Evolutionary conservation across 2,888 invertebrate species (phyloP).

Genomic region (Perizoma affinitatum): DNA sequence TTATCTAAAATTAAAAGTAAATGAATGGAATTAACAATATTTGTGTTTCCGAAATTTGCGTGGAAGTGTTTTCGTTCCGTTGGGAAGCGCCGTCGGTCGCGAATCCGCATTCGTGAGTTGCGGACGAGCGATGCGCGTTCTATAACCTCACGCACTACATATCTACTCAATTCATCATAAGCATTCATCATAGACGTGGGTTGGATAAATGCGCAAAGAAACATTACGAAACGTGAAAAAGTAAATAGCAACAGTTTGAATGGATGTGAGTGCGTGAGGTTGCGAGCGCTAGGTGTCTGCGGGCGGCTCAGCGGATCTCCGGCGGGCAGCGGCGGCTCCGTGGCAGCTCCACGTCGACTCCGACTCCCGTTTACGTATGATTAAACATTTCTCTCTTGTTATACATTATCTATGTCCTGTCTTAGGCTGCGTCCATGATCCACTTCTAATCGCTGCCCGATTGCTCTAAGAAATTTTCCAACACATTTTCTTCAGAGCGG

Average conservation of each 20-base stretch:
- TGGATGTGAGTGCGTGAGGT: slow-evolving; percentile 2
- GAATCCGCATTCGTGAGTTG: slow-evolving; percentile 61
- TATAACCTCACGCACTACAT: slow-evolving; percentile 26
- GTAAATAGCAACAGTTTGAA: no score
- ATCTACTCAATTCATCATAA: not conserved
- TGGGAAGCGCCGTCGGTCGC: slow-evolving; percentile 48
- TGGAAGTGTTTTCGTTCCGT: slow-evolving; percentile 32
- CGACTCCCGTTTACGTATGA: slow-evolving; percentile 16
- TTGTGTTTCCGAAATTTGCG: not conserved
- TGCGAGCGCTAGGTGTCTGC: slow-evolving; percentile 23
- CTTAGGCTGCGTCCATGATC: slow-evolving; percentile 10
- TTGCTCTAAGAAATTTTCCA: no score
- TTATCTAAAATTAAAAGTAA: no score
- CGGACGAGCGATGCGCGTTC: slow-evolving; percentile 51
- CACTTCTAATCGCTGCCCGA: no score
- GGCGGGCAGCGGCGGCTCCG: not conserved
- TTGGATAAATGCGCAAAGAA: no score
- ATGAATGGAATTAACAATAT: no score
- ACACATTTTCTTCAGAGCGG: no score
- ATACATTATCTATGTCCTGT: slow-evolving; percentile 3
- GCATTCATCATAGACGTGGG: no score
- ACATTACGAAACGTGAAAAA: no score
- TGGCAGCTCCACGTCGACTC: not conserved
- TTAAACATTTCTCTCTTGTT: slow-evolving; percentile 20
- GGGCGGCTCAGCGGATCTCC: slow-evolving; percentile 9